These are phyloP conservation scores for Anthophora plumipes DNA, from an alignment of 2,888 invertebrate species.

Conservation along the genomic window DNA sequence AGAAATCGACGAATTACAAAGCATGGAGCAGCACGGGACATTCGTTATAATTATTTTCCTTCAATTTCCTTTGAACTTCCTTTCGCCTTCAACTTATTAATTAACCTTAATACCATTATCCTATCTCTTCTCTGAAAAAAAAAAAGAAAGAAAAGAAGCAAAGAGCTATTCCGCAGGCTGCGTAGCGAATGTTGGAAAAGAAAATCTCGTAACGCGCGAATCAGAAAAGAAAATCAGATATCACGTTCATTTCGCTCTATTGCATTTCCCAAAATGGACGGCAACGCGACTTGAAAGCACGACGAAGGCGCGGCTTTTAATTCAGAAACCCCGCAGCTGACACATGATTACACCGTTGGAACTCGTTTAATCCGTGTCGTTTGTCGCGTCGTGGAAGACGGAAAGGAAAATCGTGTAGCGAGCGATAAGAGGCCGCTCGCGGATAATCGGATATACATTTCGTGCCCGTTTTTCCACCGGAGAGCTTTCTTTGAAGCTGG, in stretches of 20 bases:
- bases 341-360: slow-evolving; percentile 28
- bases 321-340: slow-evolving; percentile 42
- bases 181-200: not conserved
- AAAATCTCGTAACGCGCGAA: slow-evolving; percentile 19
- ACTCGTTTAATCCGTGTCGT: slow-evolving; percentile 47
- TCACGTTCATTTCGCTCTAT: slow-evolving; percentile 22
- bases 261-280: slow-evolving; percentile 40
- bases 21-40: not conserved
- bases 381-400: slow-evolving; percentile 31
- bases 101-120: slow-evolving; percentile 47
- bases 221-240: slow-evolving; percentile 53
- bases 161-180: not conserved
- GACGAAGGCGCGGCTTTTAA: slow-evolving; percentile 38
- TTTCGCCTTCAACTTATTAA: slow-evolving; percentile 34
- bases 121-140: slow-evolving; percentile 1
- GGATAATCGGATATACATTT: slow-evolving; percentile 55
- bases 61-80: slow-evolving; percentile 14
- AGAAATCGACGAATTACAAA: slow-evolving; percentile 32
- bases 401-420: slow-evolving; percentile 63
- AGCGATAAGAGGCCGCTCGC: slow-evolving; percentile 48
- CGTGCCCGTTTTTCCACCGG: not conserved
- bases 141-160: not conserved
- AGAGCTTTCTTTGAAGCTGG: not conserved
- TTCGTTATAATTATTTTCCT: slow-evolving; percentile 51
- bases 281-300: slow-evolving; percentile 4